Conservation (phyloP, 2,888 invertebrate species). For the Noctua janthina region DNA sequence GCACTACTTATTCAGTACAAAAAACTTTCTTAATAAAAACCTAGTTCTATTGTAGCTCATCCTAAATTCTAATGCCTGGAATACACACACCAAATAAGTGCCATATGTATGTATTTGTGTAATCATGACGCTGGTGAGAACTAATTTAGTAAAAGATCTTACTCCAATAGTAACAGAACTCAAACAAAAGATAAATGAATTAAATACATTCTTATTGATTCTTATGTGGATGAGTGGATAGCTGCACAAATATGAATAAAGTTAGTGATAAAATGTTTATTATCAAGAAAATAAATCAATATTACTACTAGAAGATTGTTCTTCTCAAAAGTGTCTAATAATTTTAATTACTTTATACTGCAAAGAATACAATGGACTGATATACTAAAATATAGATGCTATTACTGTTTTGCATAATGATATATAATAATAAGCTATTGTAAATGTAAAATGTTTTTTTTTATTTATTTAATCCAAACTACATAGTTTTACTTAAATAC, state of each 20-base stretch:
- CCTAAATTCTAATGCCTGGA: not conserved
- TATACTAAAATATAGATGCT: not conserved
- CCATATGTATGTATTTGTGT: not conserved
- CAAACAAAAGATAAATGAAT: not conserved
- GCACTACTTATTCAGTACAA: not conserved
- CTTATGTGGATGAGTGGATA: not conserved
- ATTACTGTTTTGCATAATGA: slow-evolving; percentile 4
- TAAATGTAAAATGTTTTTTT: not conserved
- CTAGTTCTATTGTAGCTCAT: not conserved
- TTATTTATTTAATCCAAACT: too few species aligned
- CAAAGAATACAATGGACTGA: slow-evolving; percentile 21
- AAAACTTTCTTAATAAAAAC: not conserved
- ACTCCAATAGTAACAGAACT: not conserved
- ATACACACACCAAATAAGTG: slow-evolving; percentile 9
- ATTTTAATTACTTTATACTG: not conserved
- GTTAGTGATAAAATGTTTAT: not conserved
- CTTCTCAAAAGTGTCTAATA: too few species aligned
- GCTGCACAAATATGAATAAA: slow-evolving; percentile 2
- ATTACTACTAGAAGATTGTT: too few species aligned
- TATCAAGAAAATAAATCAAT: slow-evolving; percentile 1
- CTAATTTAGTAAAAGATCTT: not conserved
- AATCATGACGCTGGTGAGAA: not conserved
- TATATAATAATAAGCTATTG: not conserved
- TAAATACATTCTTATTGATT: not conserved
- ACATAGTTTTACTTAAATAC: too few species aligned